Evolutionary conservation across 1,140 invertebrate species (phyloP), one percentile per base, ranked within the genome.

Genomic region (Bombus vancouverensis): DNA sequence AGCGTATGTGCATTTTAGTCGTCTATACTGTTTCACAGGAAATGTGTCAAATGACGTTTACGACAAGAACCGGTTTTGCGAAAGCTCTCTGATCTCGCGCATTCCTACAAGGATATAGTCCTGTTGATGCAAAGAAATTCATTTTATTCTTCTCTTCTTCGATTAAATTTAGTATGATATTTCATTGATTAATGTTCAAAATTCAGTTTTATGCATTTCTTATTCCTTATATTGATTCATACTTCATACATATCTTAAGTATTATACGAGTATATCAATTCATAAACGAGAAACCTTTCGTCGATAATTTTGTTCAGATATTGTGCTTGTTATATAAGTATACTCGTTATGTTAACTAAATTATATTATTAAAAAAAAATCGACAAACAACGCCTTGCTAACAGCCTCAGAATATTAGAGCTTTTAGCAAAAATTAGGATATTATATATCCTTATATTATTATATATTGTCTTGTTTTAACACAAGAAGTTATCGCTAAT

Each of bases 1-100:
- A 80, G 65, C 71, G 12, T 65, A 81, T 18, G 44, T 37, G 78
- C 59, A 65, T 66, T 84, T 65, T 57, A 88, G 71, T 68, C 44
- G 70, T 81, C 32, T 75, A 74, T 73, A 74, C 44, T 81, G 78
- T 75, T 81, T 81, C 79, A 81, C 84, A 74, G 70, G 84, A 85
- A 85, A 85, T 85, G 79, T 85, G 84, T 85, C 84, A 85, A 85
- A 85, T 85, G 84, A 81, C 84, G 79, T 85, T 85, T 85, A 85
- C 79, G 79, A 75, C 28, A 32, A 81, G 79, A 85, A 85, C 84
- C 84, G 84, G 84, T 85, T 85, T 85, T 74, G 53, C 84, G 84
- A 81, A 85, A 85, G 84, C 84, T 85, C 44, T 81, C 71, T 71
- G 78, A 53, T 71, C 59, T 73, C 44, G 84, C 71, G 78, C 84